These are phyloP conservation scores for Mesopsocus fuscifrons DNA, from an alignment of 2,888 invertebrate species.

Conservation along the genomic window DNA sequence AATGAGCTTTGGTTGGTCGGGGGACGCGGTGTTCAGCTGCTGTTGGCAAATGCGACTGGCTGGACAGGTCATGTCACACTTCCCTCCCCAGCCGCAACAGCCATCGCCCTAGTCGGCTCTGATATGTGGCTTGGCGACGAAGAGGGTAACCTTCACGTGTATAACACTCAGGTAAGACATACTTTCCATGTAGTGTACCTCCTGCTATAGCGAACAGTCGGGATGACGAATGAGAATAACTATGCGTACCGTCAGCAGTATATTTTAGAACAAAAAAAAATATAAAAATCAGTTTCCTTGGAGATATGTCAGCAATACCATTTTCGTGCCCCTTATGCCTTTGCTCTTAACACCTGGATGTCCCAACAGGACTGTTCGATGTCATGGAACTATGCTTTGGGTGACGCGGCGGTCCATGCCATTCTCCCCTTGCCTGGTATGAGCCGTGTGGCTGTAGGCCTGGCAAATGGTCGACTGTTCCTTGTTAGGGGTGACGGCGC, in stretches of 20 bases:
- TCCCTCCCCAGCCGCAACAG: conserved; percentile 19
- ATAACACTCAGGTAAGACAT: conserved; percentile 30
- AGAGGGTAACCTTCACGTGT: conserved; percentile 66
- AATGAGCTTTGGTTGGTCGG: conserved; percentile 60
- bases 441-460: conserved; percentile 60
- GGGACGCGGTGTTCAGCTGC: conserved; percentile 41
- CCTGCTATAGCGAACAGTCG: no score
- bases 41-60: conserved; percentile 33
- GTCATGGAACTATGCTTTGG: conserved; percentile 7
- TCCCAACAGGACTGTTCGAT: no score
- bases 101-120: conserved; percentile 54
- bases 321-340: no score
- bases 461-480: conserved; percentile 58
- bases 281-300: no score
- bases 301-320: no score
- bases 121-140: conserved; percentile 83
- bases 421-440: conserved; percentile 44
- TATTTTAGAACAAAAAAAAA: no score
- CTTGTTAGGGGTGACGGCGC: conserved; percentile 42
- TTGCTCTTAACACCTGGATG: no score
- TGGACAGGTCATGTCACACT: conserved; percentile 23
- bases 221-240: no score
- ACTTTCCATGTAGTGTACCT: no score
- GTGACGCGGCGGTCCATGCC: conserved; percentile 35
- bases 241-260: no score